These are phyloP conservation scores for Papilio helenus DNA, from an alignment of 1,140 invertebrate genomes.

Conservation along the genomic window DNA sequence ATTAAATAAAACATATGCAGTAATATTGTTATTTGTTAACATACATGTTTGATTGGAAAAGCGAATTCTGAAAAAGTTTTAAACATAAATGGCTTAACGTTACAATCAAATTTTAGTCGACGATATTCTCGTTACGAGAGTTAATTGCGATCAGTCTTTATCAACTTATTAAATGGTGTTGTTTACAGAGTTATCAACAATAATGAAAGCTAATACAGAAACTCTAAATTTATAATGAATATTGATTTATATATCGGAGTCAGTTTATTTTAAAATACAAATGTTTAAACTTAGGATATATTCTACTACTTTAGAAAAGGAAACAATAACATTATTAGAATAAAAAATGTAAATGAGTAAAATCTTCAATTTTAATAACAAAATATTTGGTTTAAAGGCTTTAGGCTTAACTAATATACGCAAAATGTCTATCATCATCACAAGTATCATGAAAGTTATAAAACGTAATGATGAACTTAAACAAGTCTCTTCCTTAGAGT, in stretches of 20 bases:
- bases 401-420: not conserved
- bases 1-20: not conserved
- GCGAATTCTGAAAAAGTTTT: not conserved
- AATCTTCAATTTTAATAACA: not conserved
- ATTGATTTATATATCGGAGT: too few relatives aligned
- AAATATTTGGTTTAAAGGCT: not conserved
- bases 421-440: not conserved
- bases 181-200: not conserved
- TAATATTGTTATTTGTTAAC: not conserved
- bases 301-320: too few relatives aligned
- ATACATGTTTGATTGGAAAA: not conserved
- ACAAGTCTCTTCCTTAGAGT: not conserved
- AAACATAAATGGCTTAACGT: slow-evolving; percentile 2
- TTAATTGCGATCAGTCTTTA: not conserved
- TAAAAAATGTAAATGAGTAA: not conserved
- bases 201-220: not conserved
- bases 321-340: not conserved
- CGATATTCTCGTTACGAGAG: not conserved
- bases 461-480: not conserved
- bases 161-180: not conserved
- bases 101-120: not conserved
- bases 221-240: too few relatives aligned
- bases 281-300: too few relatives aligned
- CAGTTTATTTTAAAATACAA: too few relatives aligned
- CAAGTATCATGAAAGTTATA: not conserved